Evolutionary conservation across 2,888 invertebrate genomes (phyloP), one percentile per base, ranked within the genome.

Genomic region (Chironomus riparius): DNA sequence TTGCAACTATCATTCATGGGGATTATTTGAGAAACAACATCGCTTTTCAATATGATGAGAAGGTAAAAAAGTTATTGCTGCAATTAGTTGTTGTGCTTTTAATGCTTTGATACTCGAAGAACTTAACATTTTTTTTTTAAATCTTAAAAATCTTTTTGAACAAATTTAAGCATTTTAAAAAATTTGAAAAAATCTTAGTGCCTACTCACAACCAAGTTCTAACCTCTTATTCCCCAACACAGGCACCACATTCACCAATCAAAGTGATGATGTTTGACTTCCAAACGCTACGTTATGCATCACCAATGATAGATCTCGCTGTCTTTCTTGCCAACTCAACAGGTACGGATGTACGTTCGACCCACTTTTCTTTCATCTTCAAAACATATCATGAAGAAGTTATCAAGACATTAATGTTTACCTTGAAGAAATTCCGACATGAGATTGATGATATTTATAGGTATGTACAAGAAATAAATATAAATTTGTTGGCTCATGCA

Each of bases 211-310:
- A 3, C 28, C 3, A 28, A 28, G 4, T 24, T 24, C 22, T 24
- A 15, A 56, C 38, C 38, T 38, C 38, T 56, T 1, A 18, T 56
- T 56, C 18, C 56, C 15, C 10, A 10, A 38, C 10, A 15, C 6
- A 80, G 80, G 76, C 78, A 28, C 24, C 77, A 6, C 78, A 77
- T 4, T 56, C 74, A 10, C 83, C 84, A 0, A 68, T 77, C 3
- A 82, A 80, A 2, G 79, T 81, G 0, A 82, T 83, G 80, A 83
- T 84, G 82, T 84, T 84, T 74, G 84, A 84, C 79, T 81, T 83
- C 68, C 84, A 84, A 78, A 84, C 83, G 0, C 77, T 83, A 62
- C 80, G 82, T 0, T 77, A 82, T 56, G 79, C 80, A 6, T 83
- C 84, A 13, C 84, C 84, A 47, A 84, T 83, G 84, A 70, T 83